Evolutionary conservation across 2,113 vertebrate genomes (phyloP), one percentile per base, ranked within the genome.

Genomic region (Choloepus hoffmanni): DNA sequence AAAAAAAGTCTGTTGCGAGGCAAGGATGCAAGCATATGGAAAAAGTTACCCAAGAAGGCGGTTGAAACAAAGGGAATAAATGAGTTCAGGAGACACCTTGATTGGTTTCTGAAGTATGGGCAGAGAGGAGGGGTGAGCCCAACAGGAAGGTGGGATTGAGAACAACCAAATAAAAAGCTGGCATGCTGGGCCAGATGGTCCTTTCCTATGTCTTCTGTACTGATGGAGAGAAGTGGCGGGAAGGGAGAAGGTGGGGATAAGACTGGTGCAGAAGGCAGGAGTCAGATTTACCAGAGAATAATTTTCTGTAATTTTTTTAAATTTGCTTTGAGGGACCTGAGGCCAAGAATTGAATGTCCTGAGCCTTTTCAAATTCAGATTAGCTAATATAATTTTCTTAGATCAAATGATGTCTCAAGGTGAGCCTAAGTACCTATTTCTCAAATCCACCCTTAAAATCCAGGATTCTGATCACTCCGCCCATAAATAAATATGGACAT

Each of bases 11-110:
- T 77, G 48, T 77, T 72, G 68, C 93, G 96, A 90, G 48, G 95
- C 72, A 96, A 96, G 88, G 72, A 96, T 48, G 48, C 82, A 96
- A 97, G 95, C 97, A 98, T 98, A 97, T 97, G 97, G 97, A 97
- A 96, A 90, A 92, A 72, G 90, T 97, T 98, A 97, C 48, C 65
- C 55, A 55, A 88, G 62, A 97, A 98, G 97, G 55, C 36, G 24
- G 89, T 7, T 83, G 87, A 98, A 97, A 93, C 19, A 96, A 98
- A 97, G 40, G 79, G 26, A 82, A 96, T 90, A 97, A 97, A 97
- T 97, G 36, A 97, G 48, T 86, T 85, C 48, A 55, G 92, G 40
- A 97, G 87, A 97, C 72, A 97, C 92, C 68, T 83, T 96, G 23
- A 40, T 96, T 82, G 91, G 95, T 97, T 96, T 95, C 92, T 65